Conservation (phyloP, 2,113 vertebrate species). For the Fregetta grallaria region DNA sequence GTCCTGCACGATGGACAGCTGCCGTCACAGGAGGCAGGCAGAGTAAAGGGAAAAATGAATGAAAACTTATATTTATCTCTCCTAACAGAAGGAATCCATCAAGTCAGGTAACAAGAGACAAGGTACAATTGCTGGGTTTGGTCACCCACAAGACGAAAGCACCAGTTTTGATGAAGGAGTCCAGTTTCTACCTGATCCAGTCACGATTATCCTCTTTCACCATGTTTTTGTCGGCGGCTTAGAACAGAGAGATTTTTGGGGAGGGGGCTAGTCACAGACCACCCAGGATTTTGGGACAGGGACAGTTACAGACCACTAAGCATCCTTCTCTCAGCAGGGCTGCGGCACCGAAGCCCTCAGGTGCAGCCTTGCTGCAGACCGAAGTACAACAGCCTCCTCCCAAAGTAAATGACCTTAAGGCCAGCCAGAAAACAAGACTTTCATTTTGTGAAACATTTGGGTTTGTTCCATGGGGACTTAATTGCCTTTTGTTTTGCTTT, state of each 20-base stretch:
- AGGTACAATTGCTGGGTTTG: neutral
- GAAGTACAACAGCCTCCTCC: neutral
- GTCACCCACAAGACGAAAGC: accelerated
- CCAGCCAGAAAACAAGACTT: neutral
- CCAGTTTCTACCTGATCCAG: neutral
- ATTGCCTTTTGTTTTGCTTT: constrained; percentile 20
- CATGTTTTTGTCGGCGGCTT: neutral
- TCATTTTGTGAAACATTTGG: neutral
- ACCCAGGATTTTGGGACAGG: neutral
- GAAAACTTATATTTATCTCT: neutral
- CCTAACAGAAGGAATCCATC: neutral
- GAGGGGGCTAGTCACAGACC: neutral
- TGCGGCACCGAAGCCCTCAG: accelerated
- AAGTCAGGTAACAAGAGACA: neutral
- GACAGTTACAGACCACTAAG: neutral
- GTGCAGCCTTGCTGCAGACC: neutral
- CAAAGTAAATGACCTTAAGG: neutral
- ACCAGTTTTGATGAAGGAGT: neutral
- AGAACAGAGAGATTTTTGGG: neutral
- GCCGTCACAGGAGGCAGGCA: neutral
- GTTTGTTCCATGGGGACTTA: neutral
- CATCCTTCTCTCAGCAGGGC: neutral
- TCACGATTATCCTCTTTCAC: neutral
- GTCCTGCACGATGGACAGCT: neutral
- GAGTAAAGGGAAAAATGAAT: neutral